A percentile compares a stretch with the other conserved stretches of the same genome.
phyloP scores from a whole-genome alignment of 2,797 vertebrate species.

The Ataeniobius toweri region DNA sequence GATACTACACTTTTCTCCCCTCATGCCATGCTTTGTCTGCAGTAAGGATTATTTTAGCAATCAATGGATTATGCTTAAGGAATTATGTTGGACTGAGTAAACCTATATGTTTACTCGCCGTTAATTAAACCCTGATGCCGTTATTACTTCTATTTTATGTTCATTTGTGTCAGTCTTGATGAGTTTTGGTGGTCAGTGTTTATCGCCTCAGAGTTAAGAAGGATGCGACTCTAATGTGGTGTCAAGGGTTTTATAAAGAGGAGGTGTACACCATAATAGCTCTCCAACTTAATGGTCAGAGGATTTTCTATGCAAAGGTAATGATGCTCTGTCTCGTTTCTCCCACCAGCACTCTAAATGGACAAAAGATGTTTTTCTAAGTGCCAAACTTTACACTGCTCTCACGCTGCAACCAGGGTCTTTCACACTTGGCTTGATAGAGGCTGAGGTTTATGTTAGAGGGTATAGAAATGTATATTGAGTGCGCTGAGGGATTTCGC shows the following conservation, averaged over 20 bases:
- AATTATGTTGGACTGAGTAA: slow-evolving; percentile 7
- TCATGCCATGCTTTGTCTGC: neutral
- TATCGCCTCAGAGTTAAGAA: slow-evolving; percentile 47
- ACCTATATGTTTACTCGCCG: slow-evolving; percentile 39
- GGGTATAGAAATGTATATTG: slow-evolving; percentile 35
- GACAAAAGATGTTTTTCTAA: slow-evolving; percentile 60
- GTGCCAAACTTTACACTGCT: slow-evolving; percentile 38
- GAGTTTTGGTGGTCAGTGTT: slow-evolving; percentile 57
- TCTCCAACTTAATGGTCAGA: slow-evolving; percentile 46
- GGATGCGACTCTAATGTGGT: slow-evolving; percentile 55
- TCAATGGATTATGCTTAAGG: slow-evolving; percentile 18
- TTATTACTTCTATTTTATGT: slow-evolving; percentile 59
- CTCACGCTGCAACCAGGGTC: slow-evolving; percentile 41
- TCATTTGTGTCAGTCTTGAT: slow-evolving; percentile 53
- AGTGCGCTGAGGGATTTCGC: slow-evolving; percentile 34
- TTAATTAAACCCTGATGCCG: slow-evolving; percentile 51
- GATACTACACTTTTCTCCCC: slow-evolving; percentile 11
- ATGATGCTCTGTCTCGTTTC: slow-evolving; percentile 48
- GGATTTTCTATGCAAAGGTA: slow-evolving; percentile 58
- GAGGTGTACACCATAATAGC: slow-evolving; percentile 13
- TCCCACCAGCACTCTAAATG: slow-evolving; percentile 57
- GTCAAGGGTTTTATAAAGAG: slow-evolving; percentile 44
- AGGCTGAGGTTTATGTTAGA: slow-evolving; percentile 32
- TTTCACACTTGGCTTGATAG: slow-evolving; percentile 55
- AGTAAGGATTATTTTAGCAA: slow-evolving; percentile 24